Evolutionary conservation across 2,888 invertebrate species (phyloP).

Genomic region (Coleophora deauratella): DNA sequence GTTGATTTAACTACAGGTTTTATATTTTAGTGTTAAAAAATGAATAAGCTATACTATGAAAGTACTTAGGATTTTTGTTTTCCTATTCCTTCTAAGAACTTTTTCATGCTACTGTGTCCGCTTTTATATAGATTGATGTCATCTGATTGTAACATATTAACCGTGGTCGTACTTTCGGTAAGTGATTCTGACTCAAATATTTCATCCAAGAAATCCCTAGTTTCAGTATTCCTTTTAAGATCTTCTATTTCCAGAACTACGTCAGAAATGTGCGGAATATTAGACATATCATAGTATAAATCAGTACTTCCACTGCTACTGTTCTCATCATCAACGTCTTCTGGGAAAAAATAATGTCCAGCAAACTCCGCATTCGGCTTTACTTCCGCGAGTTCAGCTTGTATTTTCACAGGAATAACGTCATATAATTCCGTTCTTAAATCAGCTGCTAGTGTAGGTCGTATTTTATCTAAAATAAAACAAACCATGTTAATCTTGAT

Average conservation of each 20-base stretch:
- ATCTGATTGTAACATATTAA: conserved; percentile 28
- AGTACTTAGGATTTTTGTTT: conserved; percentile 16
- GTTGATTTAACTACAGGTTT: too few species aligned
- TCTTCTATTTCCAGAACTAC: conserved; percentile 51
- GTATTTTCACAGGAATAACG: conserved; percentile 39
- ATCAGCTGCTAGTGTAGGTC: not conserved
- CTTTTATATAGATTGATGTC: conserved; percentile 31
- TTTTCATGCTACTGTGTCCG: conserved; percentile 38
- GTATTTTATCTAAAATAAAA: conserved; percentile 1
- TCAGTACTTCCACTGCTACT: conserved; percentile 36
- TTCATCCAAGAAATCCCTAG: conserved; percentile 57
- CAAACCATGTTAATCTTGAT: too few species aligned
- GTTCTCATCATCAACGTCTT: conserved; percentile 39
- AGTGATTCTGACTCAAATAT: conserved; percentile 50
- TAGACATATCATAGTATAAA: conserved; percentile 41
- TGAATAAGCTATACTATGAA: too few species aligned
- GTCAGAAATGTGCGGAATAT: conserved; percentile 36
- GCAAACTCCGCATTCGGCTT: conserved; percentile 47
- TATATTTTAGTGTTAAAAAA: too few species aligned
- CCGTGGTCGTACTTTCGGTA: conserved; percentile 33
- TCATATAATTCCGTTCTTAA: not conserved
- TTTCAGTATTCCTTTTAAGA: conserved; percentile 41
- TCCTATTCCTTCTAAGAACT: conserved; percentile 37
- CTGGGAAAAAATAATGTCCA: conserved; percentile 64
- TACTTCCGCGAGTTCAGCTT: conserved; percentile 49